phyloP scores from a whole-genome alignment of 2,113 vertebrate species.

The Laticauda colubrina region DNA sequence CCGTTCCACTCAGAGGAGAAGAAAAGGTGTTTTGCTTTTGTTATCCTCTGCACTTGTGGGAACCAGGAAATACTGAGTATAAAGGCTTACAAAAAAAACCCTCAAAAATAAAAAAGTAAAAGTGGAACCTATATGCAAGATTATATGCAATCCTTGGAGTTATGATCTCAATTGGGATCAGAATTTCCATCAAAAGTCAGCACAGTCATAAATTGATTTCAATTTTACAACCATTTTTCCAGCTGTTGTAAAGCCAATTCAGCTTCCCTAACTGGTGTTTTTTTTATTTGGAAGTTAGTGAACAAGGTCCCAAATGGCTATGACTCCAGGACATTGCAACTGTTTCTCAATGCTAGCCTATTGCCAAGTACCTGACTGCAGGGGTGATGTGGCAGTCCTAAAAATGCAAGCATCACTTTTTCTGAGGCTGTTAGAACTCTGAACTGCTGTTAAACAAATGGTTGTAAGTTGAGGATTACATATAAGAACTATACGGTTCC shows the following conservation, averaged over 20 bases:
- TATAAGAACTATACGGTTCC: too few relatives aligned
- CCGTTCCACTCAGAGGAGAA: background rate
- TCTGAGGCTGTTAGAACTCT: background rate
- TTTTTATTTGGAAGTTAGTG: background rate
- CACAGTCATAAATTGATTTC: background rate
- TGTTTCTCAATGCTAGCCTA: background rate
- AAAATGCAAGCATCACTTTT: background rate
- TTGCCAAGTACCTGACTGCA: background rate
- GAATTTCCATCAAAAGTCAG: background rate
- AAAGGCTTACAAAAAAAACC: background rate
- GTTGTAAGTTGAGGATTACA: background rate
- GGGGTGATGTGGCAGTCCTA: background rate
- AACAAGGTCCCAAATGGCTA: background rate
- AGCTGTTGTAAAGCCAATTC: background rate
- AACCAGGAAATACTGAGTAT: background rate
- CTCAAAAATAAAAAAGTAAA: background rate
- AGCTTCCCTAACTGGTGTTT: background rate
- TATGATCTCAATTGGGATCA: background rate
- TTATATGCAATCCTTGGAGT: background rate
- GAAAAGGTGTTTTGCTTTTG: background rate
- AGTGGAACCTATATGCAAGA: background rate
- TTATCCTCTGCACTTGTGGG: background rate
- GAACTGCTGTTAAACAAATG: background rate
- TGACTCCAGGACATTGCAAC: background rate
- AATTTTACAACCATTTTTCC: background rate